Base-by-base conservation (phyloP, 2,888 invertebrate genomes). In the Macaria notata region DNA sequence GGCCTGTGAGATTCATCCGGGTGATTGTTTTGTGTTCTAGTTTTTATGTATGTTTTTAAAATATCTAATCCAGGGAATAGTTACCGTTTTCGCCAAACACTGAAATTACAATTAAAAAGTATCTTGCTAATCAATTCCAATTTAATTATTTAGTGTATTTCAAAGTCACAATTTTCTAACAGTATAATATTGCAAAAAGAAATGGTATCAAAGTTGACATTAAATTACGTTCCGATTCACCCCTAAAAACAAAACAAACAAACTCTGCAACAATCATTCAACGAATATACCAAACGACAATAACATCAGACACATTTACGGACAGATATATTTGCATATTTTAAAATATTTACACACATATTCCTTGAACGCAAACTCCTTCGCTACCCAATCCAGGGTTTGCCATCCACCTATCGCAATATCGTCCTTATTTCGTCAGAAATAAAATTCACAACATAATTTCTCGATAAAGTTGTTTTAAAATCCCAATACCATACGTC, bases 281-380 rank as follows among this genome's bases (percentile, higher is more conserved):
- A 72, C 69, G 68, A 73, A 72, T 72, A 64, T 65, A 68, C 65
- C 68, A 59, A 70, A 73, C 65, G 71, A 72, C 72, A 73, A 74
- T 76, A 78, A 75, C 71, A 74, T 68, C 66, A 70, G 69, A 71
- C 72, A 73, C 71, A 71, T 74, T 72, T 70, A 70, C 73, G 69
- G 64, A 71, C 62, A 70, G 72, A 63, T 60, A 71, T 67, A 78
- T 78, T 76, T 78, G 72, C 76, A 79, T 78, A 74, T 76, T 75
- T 75, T 78, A 71, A 76, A 78, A 76, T 78, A 79, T 78, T 79
- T 76, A 76, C 68, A 69, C 70, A 72, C 73, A 70, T 71, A 62
- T 63, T 67, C 63, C 69, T 73, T 70, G 71, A 74, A 68, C 68
- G 68, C 57, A 66, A 65, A 66, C 67, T 60, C 61, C 66, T 58